Evolutionary conservation across 2,797 vertebrate genomes (phyloP), one percentile per base, ranked within the genome.

Genomic region (Lerista edwardsae): DNA sequence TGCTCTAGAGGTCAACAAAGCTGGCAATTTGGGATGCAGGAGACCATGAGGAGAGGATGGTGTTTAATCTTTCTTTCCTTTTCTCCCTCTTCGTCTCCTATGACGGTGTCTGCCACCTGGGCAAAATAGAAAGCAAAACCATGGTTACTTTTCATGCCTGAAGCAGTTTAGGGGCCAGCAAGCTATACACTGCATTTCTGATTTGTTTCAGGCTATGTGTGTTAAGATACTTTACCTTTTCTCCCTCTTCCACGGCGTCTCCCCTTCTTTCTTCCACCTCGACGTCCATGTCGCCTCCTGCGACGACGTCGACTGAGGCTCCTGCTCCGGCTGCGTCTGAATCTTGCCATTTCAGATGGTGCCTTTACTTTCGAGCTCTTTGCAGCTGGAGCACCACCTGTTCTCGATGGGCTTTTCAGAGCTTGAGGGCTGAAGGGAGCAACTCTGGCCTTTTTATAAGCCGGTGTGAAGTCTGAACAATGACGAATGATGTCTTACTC

Each of bases 301-400:
- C 71, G 29, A 2, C 84, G 84, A 10, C 84, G 78, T 14, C 84
- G 78, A 69, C 84, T 85, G 78, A 85, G 84, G 84, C 84, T 80
- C 39, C 84, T 21, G 78, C 84, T 85, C 78, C 78, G 36, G 84
- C 84, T 85, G 84, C 72, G 84, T 75, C 51, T 80, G 84, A 85
- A 85, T 85, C 84, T 80, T 85, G 84, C 84, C 84, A 85, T 85
- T 69, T 61, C 14, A 68, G 84, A n/a, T 85, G 78, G 72, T 85
- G 6, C 51, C 80, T 57, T 44, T n/a, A 29, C 72, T 15, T 75
- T 80, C 51, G 44, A 80, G 84, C 84, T 85, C 84, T 85, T 67
- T 25, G 84, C 78, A 85, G 78, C 84, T 80, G 84, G 84, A 85
- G 84, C 78, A 29, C 78, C 78, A 80, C 84, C 84, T 85, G 84